Conservation (phyloP, 2,113 vertebrate species). For the Chrysemys picta region DNA sequence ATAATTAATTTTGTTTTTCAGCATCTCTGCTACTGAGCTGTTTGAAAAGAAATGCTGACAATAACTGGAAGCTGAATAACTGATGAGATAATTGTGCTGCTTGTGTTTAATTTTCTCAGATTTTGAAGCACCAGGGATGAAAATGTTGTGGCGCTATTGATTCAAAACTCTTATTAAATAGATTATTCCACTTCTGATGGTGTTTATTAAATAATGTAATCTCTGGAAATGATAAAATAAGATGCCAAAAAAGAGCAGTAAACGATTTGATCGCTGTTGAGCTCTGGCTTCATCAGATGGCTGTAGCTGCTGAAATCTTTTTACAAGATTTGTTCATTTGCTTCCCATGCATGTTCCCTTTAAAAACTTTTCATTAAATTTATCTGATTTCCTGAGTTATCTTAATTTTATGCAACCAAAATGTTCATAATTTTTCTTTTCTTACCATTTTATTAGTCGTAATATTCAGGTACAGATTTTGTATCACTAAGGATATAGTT, state of each 20-base stretch:
- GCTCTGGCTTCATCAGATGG: background rate
- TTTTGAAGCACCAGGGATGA: background rate
- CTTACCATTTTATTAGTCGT: background rate
- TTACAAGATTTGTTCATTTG: slow-evolving; percentile 2
- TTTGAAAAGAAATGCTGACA: background rate
- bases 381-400: background rate
- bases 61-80: background rate
- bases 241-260: background rate
- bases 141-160: background rate
- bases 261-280: background rate
- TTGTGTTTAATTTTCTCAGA: background rate
- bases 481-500: background rate
- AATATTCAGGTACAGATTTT: background rate
- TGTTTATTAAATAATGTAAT: background rate
- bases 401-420: background rate
- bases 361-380: background rate
- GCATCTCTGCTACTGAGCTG: background rate
- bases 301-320: slow-evolving; percentile 2
- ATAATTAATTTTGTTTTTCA: background rate
- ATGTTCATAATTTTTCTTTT: background rate
- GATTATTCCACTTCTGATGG: background rate
- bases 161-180: background rate
- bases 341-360: background rate
- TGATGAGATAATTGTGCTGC: background rate
- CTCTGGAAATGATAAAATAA: background rate